Evolutionary conservation across 2,888 invertebrate genomes (phyloP).

Genomic region (Platycheirus rosarum): DNA sequence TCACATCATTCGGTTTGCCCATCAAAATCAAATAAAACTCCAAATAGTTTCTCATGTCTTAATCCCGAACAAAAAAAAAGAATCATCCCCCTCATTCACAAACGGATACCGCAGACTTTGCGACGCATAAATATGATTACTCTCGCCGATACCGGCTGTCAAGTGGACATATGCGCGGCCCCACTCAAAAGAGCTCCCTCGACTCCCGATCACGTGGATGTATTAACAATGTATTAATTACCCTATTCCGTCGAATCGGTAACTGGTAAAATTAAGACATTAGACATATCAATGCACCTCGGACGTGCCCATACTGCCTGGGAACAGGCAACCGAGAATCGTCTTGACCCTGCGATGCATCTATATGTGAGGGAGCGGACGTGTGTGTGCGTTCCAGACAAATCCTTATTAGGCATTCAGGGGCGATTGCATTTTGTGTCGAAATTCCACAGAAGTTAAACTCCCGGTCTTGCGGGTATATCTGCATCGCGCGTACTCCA

Average conservation of each 20-base stretch:
- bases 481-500: conserved; percentile 17
- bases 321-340: conserved; percentile 44
- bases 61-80: neutral
- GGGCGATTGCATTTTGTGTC: conserved; percentile 75
- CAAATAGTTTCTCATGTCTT: conserved; percentile 54
- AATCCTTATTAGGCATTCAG: conserved; percentile 76
- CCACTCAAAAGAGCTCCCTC: conserved; percentile 48
- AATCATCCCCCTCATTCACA: conserved; percentile 40
- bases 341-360: conserved; percentile 23
- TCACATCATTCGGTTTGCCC: conserved; percentile 40
- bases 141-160: conserved; percentile 53
- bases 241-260: conserved; percentile 72
- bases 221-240: conserved; percentile 74
- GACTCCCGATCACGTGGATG: conserved; percentile 65
- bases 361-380: conserved; percentile 6
- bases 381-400: conserved; percentile 70
- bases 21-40: conserved; percentile 26
- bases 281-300: conserved; percentile 72
- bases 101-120: conserved; percentile 72
- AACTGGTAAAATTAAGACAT: conserved; percentile 73
- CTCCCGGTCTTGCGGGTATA: conserved; percentile 9
- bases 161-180: conserved; percentile 34
- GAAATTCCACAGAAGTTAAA: conserved; percentile 72
- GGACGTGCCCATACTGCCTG: conserved; percentile 70
- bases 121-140: conserved; percentile 74